These are phyloP conservation scores for Python bivittatus DNA, from an alignment of 2,113 vertebrate genomes.

Conservation along the genomic window DNA sequence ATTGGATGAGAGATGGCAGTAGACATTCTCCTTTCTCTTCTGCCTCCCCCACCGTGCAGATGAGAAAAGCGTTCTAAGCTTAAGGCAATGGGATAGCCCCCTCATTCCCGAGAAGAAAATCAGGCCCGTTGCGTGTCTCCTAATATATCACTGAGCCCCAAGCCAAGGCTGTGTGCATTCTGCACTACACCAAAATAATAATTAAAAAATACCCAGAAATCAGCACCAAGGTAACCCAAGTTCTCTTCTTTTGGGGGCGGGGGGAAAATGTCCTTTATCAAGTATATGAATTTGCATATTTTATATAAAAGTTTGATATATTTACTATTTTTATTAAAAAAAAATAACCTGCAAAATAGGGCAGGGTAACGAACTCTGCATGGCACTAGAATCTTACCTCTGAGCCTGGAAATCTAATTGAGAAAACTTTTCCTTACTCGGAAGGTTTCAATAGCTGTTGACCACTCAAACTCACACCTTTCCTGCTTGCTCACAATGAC, in stretches of 20 bases:
- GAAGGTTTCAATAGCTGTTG: not conserved
- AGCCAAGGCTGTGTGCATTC: not conserved
- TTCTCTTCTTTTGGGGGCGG: too few relatives aligned
- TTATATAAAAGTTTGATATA: not conserved
- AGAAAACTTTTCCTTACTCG: not conserved
- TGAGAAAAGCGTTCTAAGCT: not conserved
- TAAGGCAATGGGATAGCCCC: not conserved
- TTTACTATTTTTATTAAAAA: not conserved
- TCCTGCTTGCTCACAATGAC: not conserved
- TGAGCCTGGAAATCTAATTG: not conserved
- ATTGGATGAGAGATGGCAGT: not conserved
- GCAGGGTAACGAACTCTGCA: not conserved
- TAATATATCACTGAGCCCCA: not conserved
- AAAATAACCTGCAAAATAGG: not conserved
- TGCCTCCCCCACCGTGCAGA: not conserved
- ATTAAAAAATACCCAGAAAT: not conserved
- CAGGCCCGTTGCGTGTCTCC: not conserved
- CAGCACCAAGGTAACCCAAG: not conserved
- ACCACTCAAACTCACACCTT: not conserved
- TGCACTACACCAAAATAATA: not conserved
- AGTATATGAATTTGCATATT: not conserved
- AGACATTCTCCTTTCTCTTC: not conserved
- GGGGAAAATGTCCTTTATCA: too few relatives aligned
- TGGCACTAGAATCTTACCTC: not conserved
- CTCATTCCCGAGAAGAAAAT: not conserved